These are phyloP conservation scores for Coelopa frigida DNA, from an alignment of 1,140 invertebrate species.

Conservation along the genomic window DNA sequence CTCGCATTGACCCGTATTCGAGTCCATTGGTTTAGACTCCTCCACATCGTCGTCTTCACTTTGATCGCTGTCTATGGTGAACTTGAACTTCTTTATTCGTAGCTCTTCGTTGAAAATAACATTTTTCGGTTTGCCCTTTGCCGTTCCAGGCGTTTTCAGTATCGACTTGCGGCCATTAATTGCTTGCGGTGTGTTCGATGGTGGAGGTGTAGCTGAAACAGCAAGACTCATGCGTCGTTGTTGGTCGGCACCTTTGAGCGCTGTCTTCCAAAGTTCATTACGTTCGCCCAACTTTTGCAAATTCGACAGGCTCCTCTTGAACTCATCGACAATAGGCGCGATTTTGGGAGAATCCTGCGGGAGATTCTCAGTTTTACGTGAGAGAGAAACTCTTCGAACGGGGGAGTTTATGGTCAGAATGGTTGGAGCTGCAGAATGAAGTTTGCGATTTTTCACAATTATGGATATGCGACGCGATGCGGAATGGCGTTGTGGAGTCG, in stretches of 20 bases:
- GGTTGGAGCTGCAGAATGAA: constrained; percentile 10
- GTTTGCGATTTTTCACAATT: constrained; percentile 13
- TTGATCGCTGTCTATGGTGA: constrained; percentile 24
- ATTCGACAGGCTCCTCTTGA: background rate
- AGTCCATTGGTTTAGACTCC: constrained; percentile 15
- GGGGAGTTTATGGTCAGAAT: constrained; percentile 7
- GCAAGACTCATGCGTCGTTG: no score
- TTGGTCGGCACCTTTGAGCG: no score
- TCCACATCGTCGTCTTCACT: constrained; percentile 16
- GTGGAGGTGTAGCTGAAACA: no score
- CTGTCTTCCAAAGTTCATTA: background rate
- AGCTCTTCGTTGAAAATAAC: constrained; percentile 41
- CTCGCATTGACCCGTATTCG: background rate
- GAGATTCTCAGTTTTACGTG: background rate
- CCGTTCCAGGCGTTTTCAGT: constrained; percentile 34
- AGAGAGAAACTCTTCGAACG: background rate
- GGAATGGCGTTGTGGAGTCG: background rate
- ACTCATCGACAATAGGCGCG: background rate
- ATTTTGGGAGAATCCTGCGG: no score
- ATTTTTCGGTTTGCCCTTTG: constrained; percentile 18
- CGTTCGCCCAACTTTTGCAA: background rate
- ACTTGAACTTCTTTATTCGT: constrained; percentile 31
- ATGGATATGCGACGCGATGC: constrained; percentile 5
- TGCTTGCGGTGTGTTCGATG: background rate
- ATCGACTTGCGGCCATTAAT: constrained; percentile 21